Conservation (phyloP, 2,113 vertebrate species). For the Oophaga pumilio region DNA sequence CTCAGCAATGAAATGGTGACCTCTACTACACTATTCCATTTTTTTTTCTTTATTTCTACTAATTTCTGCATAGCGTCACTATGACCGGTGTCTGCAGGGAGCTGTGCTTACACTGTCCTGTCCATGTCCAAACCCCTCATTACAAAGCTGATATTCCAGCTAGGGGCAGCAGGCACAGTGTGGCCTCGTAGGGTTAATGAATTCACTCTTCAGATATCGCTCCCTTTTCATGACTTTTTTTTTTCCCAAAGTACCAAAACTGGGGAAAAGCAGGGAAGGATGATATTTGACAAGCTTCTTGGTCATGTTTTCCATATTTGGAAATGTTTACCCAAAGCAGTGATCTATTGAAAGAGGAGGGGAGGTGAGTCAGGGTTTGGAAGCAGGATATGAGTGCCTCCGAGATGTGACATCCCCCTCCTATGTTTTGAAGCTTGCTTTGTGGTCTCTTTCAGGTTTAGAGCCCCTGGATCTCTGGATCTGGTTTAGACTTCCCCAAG, state of each 20-base stretch:
- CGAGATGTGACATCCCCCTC: conserved; percentile 63
- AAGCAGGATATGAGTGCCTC: conserved; percentile 81
- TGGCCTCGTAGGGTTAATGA: conserved; percentile 62
- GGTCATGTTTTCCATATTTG: conserved; percentile 95
- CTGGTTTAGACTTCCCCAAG: conserved; percentile 23
- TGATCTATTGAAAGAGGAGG: conserved; percentile 85
- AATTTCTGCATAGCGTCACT: no score
- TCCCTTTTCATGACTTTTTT: conserved; percentile 1
- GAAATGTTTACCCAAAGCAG: conserved; percentile 97
- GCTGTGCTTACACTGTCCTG: background rate
- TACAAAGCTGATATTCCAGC: conserved; percentile 17
- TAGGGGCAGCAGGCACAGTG: conserved; percentile 12
- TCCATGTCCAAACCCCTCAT: background rate
- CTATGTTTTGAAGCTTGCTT: conserved; percentile 65
- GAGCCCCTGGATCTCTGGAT: conserved; percentile 64
- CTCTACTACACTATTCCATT: no score
- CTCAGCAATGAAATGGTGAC: no score
- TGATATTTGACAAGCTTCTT: conserved; percentile 85
- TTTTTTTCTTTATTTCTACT: no score
- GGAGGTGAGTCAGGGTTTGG: conserved; percentile 82
- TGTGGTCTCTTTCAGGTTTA: conserved; percentile 69
- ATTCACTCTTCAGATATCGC: conserved; percentile 71
- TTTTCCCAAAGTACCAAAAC: conserved; percentile 74
- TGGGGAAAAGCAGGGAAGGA: conserved; percentile 67
- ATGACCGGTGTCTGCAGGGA: no score